A percentile compares a stretch with the other conserved stretches of the same genome.
These are phyloP conservation scores for western clawed frog (Xenopus tropicalis) DNA, from an alignment of 2,113 vertebrate species.

Conservation along the genomic window DNA sequence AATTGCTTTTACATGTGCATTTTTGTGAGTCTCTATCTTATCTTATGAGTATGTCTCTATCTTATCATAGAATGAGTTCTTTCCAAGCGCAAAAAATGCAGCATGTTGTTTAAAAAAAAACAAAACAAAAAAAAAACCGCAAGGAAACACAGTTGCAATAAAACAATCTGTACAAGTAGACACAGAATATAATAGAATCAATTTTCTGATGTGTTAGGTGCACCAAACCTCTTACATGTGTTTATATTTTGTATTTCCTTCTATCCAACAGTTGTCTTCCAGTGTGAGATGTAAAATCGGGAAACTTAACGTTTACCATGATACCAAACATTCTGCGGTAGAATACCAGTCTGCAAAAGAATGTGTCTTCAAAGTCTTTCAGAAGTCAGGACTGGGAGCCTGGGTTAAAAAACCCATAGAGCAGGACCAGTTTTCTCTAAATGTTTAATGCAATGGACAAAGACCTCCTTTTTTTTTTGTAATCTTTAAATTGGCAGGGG, in stretches of 20 bases:
- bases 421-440: constrained; percentile 95
- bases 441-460: constrained; percentile 61
- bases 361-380: constrained; percentile 88
- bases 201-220: no score
- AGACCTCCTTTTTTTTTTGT: neutral
- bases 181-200: no score
- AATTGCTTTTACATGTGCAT: no score
- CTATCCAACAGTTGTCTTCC: constrained; percentile 66
- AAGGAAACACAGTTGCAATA: no score
- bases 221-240: no score
- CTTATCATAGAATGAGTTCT: no score
- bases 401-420: constrained; percentile 98
- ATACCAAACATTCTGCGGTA: constrained; percentile 86
- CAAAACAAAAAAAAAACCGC: no score
- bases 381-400: constrained; percentile 92
- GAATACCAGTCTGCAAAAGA: constrained; percentile 93
- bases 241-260: neutral
- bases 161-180: no score
- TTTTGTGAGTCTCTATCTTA: no score
- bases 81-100: no score
- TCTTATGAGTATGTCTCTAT: no score
- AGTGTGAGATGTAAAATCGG: constrained; percentile 75
- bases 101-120: no score
- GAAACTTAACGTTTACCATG: constrained; percentile 86
- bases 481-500: neutral